Evolutionary conservation across 2,797 vertebrate genomes (phyloP).

Genomic region (Urocyon cinereoargenteus): DNA sequence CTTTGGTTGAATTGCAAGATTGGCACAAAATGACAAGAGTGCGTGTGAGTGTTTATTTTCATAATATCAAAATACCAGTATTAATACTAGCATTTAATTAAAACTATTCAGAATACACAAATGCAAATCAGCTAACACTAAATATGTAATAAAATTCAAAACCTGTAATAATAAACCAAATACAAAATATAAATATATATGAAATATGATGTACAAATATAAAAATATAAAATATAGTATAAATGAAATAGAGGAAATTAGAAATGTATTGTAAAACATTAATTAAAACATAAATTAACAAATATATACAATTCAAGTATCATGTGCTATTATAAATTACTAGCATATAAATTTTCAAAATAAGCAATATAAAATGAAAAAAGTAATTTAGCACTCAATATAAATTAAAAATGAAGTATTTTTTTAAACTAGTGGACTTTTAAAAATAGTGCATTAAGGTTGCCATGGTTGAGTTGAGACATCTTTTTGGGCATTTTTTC

Average conservation of each 20-base stretch:
- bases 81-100: not conserved
- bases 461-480: slow-evolving; percentile 15
- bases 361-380: not conserved
- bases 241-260: not conserved
- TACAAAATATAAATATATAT: not conserved
- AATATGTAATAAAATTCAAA: not conserved
- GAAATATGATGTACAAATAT: not conserved
- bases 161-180: not conserved
- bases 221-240: not conserved
- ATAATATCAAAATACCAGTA: not conserved
- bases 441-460: not conserved
- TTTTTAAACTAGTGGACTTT: slow-evolving; percentile 27
- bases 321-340: not conserved
- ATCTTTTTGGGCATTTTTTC: slow-evolving; percentile 42
- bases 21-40: not conserved
- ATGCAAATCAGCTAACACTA: slow-evolving; percentile 30
- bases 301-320: not conserved
- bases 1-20: not conserved
- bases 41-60: not conserved
- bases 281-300: not conserved
- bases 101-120: not conserved
- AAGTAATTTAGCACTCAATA: not conserved
- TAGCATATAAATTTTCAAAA: not conserved
- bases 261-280: not conserved
- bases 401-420: slow-evolving; percentile 9